Evolutionary conservation across 2,113 vertebrate genomes (phyloP).

Genomic region (Porphyrio hochstetteri): DNA sequence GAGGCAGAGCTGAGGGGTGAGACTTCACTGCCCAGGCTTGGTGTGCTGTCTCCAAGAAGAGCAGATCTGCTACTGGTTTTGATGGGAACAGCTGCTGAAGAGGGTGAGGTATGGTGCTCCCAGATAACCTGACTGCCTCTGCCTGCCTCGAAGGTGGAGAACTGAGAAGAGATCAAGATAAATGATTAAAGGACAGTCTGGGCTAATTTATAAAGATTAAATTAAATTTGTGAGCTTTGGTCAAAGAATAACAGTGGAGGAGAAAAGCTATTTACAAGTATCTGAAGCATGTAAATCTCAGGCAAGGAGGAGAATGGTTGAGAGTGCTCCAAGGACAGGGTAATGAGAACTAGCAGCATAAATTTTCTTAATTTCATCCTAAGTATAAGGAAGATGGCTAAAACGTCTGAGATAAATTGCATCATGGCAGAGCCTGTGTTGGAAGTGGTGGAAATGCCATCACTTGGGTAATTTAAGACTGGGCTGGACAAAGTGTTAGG

Average conservation of each 20-base stretch:
- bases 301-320: conserved; percentile 11
- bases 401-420: conserved; percentile 47
- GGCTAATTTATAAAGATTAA: conserved; percentile 53
- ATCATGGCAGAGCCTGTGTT: not conserved
- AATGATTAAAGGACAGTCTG: conserved; percentile 4
- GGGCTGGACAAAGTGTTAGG: conserved; percentile 4
- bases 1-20: not conserved
- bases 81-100: not conserved
- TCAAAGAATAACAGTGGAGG: conserved; percentile 26
- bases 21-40: not conserved
- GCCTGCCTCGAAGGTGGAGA: not conserved
- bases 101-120: not conserved
- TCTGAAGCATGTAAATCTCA: conserved; percentile 54
- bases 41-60: not conserved
- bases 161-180: conserved; percentile 8
- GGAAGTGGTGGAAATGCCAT: conserved; percentile 39
- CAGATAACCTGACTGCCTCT: not conserved
- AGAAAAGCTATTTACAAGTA: conserved; percentile 53
- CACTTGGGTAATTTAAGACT: conserved; percentile 48
- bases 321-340: conserved; percentile 46
- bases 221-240: conserved; percentile 50
- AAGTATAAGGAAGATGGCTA: conserved; percentile 16
- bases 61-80: not conserved
- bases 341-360: conserved; percentile 55
- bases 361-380: conserved; percentile 62